Evolutionary conservation across 2,888 invertebrate species (phyloP), one percentile per base, ranked within the genome.

Genomic region (Brenthis daphne): DNA sequence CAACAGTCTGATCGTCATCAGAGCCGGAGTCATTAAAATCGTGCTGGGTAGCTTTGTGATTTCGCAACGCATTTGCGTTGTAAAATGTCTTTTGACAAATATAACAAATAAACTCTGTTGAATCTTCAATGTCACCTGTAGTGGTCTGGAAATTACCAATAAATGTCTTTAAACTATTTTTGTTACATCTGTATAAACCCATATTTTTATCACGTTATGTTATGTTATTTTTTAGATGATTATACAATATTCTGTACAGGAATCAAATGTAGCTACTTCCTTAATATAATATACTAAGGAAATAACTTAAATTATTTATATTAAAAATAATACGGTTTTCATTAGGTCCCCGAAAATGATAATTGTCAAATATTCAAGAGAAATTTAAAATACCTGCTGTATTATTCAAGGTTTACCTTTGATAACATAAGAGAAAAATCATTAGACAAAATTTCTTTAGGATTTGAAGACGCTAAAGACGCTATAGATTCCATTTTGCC

Each of bases 21-120:
- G 81, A 82, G 16, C 77, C 76, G 0, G 82, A 80, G 1, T 75
- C 75, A 24, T 83, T 82, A 0, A 75, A 79, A 54, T 90, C 88
- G 33, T 92, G 92, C 47, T 92, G 88, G 13, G 84, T 81, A 51
- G 88, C 89, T 68, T 79, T 85, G 74, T 92, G 92, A 74, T 92
- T 92, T 73, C 86, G 84, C 51, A 92, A 77, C 1, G 92, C 92
- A 2, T 72, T 81, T 8, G 82, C 82, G 67, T 90, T 92, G 73
- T 89, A 89, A 74, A 92, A 92, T 0, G 88, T 85, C 75, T 92
- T 92, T 75, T 85, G 88, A 70, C 92, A 92, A 5, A 85, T 67
- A 6, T 80, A 77, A 71, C 92, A 92, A 2, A 86, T 77, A 70
- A 81, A 88, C 58, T 81, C 79, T 0, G 82, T 85, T 4, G 73